Evolutionary conservation across 2,888 invertebrate species (phyloP).

Genomic region (Xylocampa areola): DNA sequence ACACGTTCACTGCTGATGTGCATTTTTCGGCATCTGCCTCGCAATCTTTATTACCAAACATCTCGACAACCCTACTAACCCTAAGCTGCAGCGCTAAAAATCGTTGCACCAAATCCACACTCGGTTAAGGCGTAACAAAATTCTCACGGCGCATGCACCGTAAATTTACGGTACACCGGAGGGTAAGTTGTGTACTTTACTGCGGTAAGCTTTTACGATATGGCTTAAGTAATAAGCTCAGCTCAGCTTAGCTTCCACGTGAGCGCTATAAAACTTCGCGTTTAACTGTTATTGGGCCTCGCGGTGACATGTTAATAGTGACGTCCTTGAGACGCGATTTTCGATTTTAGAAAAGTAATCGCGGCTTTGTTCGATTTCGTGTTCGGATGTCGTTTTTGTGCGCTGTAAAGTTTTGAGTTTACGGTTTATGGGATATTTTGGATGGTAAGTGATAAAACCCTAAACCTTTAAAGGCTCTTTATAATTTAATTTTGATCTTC

Average conservation of each 20-base stretch:
- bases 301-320: conserved; percentile 55
- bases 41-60: conserved; percentile 37
- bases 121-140: conserved; percentile 77
- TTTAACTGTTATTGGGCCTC: conserved; percentile 56
- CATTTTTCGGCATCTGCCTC: too few species aligned
- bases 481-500: too few species aligned
- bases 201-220: conserved; percentile 81
- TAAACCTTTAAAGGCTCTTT: too few species aligned
- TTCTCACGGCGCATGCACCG: conserved; percentile 84
- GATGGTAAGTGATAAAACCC: too few species aligned
- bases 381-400: conserved; percentile 23
- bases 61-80: conserved; percentile 43
- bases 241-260: conserved; percentile 54
- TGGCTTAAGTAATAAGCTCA: conserved; percentile 65
- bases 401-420: conserved; percentile 21
- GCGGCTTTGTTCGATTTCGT: conserved; percentile 35
- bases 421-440: conserved; percentile 12
- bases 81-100: conserved; percentile 69
- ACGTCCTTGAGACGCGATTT: conserved; percentile 46
- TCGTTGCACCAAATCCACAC: conserved; percentile 76
- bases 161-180: conserved; percentile 84
- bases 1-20: too few species aligned
- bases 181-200: conserved; percentile 87
- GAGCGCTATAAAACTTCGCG: conserved; percentile 60
- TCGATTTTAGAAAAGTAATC: conserved; percentile 45